These are phyloP conservation scores for Sipha flava DNA, from an alignment of 1,140 invertebrate genomes.

Conservation along the genomic window DNA sequence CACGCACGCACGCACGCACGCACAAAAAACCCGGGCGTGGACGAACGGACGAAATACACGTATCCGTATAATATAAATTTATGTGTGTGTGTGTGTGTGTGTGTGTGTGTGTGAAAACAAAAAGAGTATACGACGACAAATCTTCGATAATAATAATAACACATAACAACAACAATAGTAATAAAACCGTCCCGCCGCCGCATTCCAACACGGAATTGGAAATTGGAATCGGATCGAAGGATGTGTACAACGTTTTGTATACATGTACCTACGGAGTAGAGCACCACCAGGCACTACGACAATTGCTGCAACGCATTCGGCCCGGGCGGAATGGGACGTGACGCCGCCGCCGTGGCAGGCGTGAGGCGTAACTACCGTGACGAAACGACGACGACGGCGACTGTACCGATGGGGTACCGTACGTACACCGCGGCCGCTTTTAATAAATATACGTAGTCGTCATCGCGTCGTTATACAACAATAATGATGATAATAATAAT, in stretches of 20 bases:
- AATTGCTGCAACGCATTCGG: not conserved
- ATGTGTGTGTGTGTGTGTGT: not conserved
- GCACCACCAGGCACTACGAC: too few species aligned
- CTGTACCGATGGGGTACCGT: too few species aligned
- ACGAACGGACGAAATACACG: not conserved
- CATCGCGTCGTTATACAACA: not conserved
- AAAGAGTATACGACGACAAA: constrained; percentile 16
- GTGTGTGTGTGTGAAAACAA: not conserved
- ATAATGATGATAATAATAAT: not conserved
- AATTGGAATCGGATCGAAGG: constrained; percentile 13
- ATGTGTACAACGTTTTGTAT: too few species aligned
- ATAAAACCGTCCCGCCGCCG: not conserved
- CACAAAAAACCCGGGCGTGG: not conserved
- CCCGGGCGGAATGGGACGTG: constrained; percentile 6
- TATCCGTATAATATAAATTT: not conserved
- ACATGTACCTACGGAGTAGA: too few species aligned
- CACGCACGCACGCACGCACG: not conserved
- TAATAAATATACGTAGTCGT: not conserved
- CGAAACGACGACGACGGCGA: not conserved
- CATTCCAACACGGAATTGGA: constrained; percentile 31
- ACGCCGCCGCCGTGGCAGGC: not conserved
- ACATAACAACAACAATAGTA: not conserved
- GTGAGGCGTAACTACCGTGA: constrained; percentile 1
- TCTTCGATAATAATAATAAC: not conserved
- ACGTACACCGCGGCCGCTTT: too few species aligned